Evolutionary conservation across 1,140 invertebrate genomes (phyloP).

Genomic region (Venturia canescens): DNA sequence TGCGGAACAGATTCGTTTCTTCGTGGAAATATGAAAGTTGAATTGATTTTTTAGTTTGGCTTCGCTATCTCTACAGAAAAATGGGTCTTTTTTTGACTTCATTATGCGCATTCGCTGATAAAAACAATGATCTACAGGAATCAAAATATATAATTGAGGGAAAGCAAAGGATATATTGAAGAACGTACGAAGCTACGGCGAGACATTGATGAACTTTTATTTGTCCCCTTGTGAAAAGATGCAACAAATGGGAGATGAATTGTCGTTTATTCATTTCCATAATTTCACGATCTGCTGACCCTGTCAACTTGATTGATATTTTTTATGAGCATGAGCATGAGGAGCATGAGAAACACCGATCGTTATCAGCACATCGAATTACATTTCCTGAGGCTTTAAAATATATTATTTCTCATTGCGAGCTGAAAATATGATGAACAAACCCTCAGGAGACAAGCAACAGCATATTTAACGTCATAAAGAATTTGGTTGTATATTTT

Average conservation of each 20-base stretch:
- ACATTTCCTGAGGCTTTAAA: too few species aligned
- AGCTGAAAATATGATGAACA: neutral
- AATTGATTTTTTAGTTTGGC: neutral
- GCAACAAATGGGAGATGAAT: slow-evolving; percentile 29
- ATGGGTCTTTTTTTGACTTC: neutral
- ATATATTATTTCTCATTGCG: neutral
- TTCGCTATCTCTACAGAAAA: neutral
- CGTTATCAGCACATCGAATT: neutral
- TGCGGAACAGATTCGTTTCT: slow-evolving; percentile 53
- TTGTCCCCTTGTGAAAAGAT: slow-evolving; percentile 42
- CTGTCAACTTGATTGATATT: slow-evolving; percentile 16
- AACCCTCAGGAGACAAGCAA: slow-evolving; percentile 62
- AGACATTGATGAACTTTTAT: neutral
- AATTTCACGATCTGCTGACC: neutral
- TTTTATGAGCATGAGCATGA: neutral
- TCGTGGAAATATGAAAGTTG: slow-evolving; percentile 7
- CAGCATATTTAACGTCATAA: slow-evolving; percentile 59
- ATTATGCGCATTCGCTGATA: too few species aligned
- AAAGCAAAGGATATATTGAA: neutral
- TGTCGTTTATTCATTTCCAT: slow-evolving; percentile 15
- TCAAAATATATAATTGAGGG: too few species aligned
- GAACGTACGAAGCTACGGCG: slow-evolving; percentile 47
- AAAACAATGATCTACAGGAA: too few species aligned
- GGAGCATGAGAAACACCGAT: neutral
- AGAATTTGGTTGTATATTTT: slow-evolving; percentile 50